These are phyloP conservation scores for Pluvialis apricaria DNA, from an alignment of 2,113 vertebrate species.

Conservation along the genomic window DNA sequence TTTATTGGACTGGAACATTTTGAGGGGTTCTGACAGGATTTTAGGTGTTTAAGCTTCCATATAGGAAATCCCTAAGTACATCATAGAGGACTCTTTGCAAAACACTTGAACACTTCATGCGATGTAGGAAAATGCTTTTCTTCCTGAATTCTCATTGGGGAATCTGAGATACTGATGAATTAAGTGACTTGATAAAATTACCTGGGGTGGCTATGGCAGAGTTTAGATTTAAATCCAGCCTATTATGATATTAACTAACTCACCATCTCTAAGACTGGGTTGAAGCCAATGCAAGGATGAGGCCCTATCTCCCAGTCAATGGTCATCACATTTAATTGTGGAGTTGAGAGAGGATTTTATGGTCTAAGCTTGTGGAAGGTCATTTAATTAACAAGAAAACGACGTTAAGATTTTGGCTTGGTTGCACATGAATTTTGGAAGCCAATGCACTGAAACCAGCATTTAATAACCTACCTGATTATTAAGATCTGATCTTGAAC, in stretches of 20 bases:
- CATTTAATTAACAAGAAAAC: neutral
- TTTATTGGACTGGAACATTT: slow-evolving; percentile 48
- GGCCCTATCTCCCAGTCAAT: neutral
- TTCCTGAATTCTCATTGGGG: neutral
- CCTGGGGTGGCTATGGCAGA: neutral
- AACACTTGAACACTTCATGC: neutral
- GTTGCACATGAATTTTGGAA: neutral
- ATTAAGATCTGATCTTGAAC: neutral
- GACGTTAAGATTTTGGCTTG: neutral
- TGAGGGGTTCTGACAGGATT: slow-evolving; percentile 44
- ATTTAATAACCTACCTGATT: fast-evolving
- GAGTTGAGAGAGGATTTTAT: neutral
- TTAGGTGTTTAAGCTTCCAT: slow-evolving; percentile 20
- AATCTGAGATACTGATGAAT: neutral
- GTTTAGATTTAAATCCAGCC: neutral
- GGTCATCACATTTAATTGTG: neutral
- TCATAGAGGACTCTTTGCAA: neutral
- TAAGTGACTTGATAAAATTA: neutral
- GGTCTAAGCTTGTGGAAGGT: neutral
- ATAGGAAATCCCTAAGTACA: slow-evolving; percentile 56
- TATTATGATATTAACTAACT: neutral
- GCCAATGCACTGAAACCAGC: neutral
- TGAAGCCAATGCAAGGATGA: neutral
- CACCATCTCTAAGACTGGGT: neutral
- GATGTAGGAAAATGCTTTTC: slow-evolving; percentile 11